Conservation (phyloP, 2,888 invertebrate species). For the Lepeophtheirus nordmannii region DNA sequence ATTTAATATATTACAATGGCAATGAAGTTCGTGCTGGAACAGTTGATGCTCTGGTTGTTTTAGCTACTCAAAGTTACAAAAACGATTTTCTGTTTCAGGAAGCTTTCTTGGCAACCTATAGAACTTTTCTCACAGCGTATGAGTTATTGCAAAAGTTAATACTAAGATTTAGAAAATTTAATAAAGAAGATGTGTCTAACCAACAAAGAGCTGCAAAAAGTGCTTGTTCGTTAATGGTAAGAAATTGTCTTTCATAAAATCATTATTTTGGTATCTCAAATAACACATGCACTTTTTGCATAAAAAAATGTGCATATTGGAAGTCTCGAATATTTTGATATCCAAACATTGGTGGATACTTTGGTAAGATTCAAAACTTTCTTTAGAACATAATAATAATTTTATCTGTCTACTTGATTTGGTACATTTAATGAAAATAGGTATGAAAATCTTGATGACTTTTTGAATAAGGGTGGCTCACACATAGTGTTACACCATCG, state of each 20-base stretch:
- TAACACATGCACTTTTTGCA: background rate
- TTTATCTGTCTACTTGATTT: too few relatives aligned
- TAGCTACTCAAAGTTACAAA: constrained; percentile 86
- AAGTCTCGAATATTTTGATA: too few relatives aligned
- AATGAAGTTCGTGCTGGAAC: constrained; percentile 68
- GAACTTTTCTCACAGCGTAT: constrained; percentile 78
- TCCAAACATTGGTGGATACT: too few relatives aligned
- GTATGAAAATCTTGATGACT: too few relatives aligned
- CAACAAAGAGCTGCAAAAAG: constrained; percentile 61
- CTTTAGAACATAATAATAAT: too few relatives aligned
- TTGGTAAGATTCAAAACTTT: too few relatives aligned
- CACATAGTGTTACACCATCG: too few relatives aligned
- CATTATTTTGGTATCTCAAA: too few relatives aligned
- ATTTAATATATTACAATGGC: background rate
- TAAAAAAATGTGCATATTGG: background rate
- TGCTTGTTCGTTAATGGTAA: constrained; percentile 36
- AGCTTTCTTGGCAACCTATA: constrained; percentile 92
- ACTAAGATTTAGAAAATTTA: constrained; percentile 57
- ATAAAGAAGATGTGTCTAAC: constrained; percentile 43
- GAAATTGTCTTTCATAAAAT: background rate
- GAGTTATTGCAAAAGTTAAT: constrained; percentile 72
- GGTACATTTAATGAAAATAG: too few relatives aligned
- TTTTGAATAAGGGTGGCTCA: too few relatives aligned
- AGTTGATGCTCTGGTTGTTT: constrained; percentile 81
- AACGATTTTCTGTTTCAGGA: constrained; percentile 82